Evolutionary conservation across 1,140 invertebrate genomes (phyloP).

Genomic region (Neodiprion virginianus): DNA sequence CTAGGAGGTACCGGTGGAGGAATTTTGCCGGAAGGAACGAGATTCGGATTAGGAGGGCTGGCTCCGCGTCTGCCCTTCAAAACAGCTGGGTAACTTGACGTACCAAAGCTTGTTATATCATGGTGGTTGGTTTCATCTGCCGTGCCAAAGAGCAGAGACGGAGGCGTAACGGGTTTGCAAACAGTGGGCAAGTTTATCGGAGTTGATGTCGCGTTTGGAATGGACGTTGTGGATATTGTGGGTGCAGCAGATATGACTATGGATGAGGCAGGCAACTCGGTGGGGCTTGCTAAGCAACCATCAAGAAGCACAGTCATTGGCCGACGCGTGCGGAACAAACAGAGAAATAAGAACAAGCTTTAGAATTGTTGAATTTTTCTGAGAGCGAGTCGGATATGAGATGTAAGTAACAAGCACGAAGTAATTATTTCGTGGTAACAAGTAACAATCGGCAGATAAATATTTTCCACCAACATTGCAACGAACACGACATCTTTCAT

Average conservation of each 20-base stretch:
- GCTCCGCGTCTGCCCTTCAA: constrained; percentile 68
- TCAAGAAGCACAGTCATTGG: constrained; percentile 19
- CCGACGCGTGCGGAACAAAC: constrained; percentile 32
- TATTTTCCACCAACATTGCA: too few relatives aligned
- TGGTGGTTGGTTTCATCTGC: constrained; percentile 32
- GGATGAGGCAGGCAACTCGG: constrained; percentile 9
- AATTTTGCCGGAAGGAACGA: constrained; percentile 64
- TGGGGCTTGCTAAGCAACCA: constrained; percentile 31
- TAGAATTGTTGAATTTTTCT: neutral
- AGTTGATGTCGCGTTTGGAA: constrained; percentile 50
- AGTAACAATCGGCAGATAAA: too few relatives aligned
- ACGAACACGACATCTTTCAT: too few relatives aligned
- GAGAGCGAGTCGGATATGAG: neutral
- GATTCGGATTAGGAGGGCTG: constrained; percentile 52
- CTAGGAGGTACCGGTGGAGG: constrained; percentile 83
- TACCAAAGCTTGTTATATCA: constrained; percentile 39
- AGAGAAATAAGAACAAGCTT: constrained; percentile 30
- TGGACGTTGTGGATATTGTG: constrained; percentile 24
- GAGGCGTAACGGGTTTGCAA: constrained; percentile 63
- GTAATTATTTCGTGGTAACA: too few relatives aligned
- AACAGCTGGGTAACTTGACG: constrained; percentile 72
- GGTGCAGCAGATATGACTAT: constrained; percentile 14
- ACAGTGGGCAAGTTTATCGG: constrained; percentile 39
- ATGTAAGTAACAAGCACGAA: too few relatives aligned
- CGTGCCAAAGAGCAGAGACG: constrained; percentile 60